Conservation (phyloP, 2,797 vertebrate species). For the Peromyscus eremicus region DNA sequence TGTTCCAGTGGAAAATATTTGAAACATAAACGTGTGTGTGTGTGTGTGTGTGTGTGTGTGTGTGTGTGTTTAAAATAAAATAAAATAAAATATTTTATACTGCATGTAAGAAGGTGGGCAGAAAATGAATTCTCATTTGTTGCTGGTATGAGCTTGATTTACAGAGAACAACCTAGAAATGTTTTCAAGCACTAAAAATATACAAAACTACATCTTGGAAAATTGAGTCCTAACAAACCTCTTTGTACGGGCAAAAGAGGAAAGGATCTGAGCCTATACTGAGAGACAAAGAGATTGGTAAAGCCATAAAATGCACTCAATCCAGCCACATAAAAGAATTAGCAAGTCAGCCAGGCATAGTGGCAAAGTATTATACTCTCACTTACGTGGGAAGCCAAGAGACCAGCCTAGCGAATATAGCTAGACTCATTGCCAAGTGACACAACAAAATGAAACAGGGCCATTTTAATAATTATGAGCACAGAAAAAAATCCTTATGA, state of each 20-base stretch:
- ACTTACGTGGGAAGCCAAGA: background rate
- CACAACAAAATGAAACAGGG: background rate
- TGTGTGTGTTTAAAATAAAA: background rate
- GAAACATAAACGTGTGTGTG: too few species aligned
- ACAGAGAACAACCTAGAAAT: background rate
- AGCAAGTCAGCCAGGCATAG: background rate
- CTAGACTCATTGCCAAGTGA: background rate
- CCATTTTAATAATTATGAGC: background rate
- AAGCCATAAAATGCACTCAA: background rate
- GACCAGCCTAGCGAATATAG: background rate
- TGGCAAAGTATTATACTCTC: background rate
- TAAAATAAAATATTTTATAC: background rate
- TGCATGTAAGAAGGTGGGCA: background rate
- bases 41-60: too few species aligned
- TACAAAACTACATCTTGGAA: background rate
- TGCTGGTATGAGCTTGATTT: background rate
- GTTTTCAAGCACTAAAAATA: background rate
- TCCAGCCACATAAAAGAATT: background rate
- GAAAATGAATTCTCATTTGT: background rate
- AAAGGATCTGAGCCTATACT: background rate
- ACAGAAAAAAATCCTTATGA: background rate
- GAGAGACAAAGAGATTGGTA: background rate
- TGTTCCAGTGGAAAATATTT: too few species aligned
- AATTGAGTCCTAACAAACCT: background rate
- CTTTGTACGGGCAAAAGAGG: conserved; percentile 1